A percentile compares a stretch with the other conserved stretches of the same genome.
Evolutionary conservation across 2,797 vertebrate species (phyloP).

Genomic region (Hydrocynus forskahlii): DNA sequence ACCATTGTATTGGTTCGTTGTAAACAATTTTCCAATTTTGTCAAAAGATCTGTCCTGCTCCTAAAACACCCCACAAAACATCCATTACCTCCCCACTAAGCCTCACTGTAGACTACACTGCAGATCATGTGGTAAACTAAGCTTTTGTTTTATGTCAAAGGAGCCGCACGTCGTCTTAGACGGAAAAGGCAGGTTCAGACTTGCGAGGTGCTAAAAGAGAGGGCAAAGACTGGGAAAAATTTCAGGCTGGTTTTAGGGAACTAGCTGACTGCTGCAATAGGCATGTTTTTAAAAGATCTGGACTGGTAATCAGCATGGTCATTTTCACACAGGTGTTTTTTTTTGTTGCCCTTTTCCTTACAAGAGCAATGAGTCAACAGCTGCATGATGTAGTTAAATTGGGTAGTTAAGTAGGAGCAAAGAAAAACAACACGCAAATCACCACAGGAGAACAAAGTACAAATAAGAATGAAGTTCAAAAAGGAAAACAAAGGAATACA

Average conservation of each 20-base stretch:
- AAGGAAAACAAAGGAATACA: not conserved
- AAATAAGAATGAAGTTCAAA: not conserved
- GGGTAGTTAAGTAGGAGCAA: not conserved
- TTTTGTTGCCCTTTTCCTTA: not conserved
- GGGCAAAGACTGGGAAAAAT: not conserved
- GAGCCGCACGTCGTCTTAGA: constrained; percentile 19
- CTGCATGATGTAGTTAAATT: not conserved
- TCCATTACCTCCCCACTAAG: not conserved
- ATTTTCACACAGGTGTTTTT: not conserved
- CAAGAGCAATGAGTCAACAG: not conserved
- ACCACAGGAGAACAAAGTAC: not conserved
- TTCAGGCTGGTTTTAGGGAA: constrained; percentile 6
- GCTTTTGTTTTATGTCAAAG: constrained; percentile 46
- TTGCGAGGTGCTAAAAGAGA: constrained; percentile 23
- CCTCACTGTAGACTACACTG: not conserved
- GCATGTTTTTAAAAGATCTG: not conserved
- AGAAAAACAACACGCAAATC: not conserved
- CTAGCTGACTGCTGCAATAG: not conserved
- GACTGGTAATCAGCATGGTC: not conserved
- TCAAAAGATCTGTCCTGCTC: not conserved
- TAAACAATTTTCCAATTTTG: not conserved
- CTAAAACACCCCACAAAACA: not conserved
- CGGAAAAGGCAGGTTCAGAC: constrained; percentile 34
- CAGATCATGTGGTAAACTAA: constrained; percentile 25
- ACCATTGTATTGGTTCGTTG: not conserved